These are phyloP conservation scores for Cacoxenus indagator DNA, from an alignment of 2,888 invertebrate species.

Conservation along the genomic window DNA sequence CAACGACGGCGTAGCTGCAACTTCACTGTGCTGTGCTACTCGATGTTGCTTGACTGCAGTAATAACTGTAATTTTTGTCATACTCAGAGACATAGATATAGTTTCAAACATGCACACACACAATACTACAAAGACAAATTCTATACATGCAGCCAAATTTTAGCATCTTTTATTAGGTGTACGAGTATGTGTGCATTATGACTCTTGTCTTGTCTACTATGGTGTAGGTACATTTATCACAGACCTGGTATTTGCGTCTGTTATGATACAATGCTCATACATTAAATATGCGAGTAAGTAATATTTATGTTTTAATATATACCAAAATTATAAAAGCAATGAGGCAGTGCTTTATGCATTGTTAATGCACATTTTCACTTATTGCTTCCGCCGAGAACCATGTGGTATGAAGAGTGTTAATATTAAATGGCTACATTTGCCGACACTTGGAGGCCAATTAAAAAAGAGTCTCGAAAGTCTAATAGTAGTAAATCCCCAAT, in stretches of 20 bases:
- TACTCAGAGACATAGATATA: conserved; percentile 26
- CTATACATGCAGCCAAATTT: background rate
- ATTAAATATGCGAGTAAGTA: conserved; percentile 32
- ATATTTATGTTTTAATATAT: conserved; percentile 57
- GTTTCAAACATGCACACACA: background rate
- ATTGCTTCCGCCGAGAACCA: too few relatives aligned
- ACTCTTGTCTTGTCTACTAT: conserved; percentile 7
- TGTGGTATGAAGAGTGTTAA: too few relatives aligned
- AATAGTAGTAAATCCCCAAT: too few relatives aligned
- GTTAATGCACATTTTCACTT: too few relatives aligned
- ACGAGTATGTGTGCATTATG: background rate
- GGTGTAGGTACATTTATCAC: background rate
- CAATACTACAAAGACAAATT: background rate
- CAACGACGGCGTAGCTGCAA: background rate
- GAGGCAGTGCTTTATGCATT: background rate
- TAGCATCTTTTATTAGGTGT: conserved; percentile 13
- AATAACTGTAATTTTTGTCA: conserved; percentile 63
- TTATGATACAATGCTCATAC: too few relatives aligned
- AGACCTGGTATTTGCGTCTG: background rate
- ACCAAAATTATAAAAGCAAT: background rate
- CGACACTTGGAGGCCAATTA: too few relatives aligned
- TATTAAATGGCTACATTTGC: too few relatives aligned
- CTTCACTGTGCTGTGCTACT: background rate
- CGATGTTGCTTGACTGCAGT: conserved; percentile 50
- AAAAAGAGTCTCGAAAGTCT: too few relatives aligned